Conservation (phyloP, 1,140 invertebrate species). For the Drosophila novamexicana region DNA sequence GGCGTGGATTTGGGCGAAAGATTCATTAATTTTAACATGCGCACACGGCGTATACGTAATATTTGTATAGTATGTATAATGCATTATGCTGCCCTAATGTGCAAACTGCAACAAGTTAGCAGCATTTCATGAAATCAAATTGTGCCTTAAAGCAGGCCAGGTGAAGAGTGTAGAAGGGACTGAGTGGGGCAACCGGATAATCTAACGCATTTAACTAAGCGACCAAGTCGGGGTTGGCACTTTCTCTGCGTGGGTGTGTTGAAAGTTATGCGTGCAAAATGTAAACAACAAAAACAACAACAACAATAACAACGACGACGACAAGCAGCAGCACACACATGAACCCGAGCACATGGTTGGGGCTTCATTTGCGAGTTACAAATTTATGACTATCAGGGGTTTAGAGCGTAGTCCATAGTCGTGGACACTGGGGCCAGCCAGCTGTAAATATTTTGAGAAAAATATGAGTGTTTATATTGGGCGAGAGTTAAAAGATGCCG, state of each 20-base stretch:
- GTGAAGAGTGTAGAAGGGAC: neutral
- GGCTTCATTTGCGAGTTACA: slow-evolving; percentile 61
- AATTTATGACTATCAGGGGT: slow-evolving; percentile 59
- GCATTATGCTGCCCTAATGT: slow-evolving; percentile 69
- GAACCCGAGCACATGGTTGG: slow-evolving; percentile 37
- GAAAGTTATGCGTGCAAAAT: slow-evolving; percentile 61
- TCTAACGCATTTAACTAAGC: slow-evolving; percentile 10
- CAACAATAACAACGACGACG: slow-evolving; percentile 46
- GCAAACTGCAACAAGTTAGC: slow-evolving; percentile 71
- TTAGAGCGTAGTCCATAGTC: slow-evolving; percentile 10
- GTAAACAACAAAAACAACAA: slow-evolving; percentile 62
- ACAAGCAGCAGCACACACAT: slow-evolving; percentile 17
- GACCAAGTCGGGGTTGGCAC: neutral
- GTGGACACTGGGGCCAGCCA: slow-evolving; percentile 11
- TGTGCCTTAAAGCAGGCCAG: slow-evolving; percentile 17
- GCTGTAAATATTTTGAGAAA: slow-evolving; percentile 2
- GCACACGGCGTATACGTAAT: slow-evolving; percentile 66
- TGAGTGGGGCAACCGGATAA: neutral
- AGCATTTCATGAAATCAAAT: slow-evolving; percentile 49
- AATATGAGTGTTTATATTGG: neutral
- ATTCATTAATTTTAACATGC: slow-evolving; percentile 59
- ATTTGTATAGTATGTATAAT: slow-evolving; percentile 38
- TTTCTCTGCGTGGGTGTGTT: slow-evolving; percentile 27
- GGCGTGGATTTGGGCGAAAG: slow-evolving; percentile 3
- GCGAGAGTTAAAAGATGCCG: slow-evolving; percentile 8